Percentiles rank a stretch among this genome's conserved stretches.
Evolutionary conservation across 2,888 invertebrate genomes (phyloP).

Genomic region (Parnassius orleans): DNA sequence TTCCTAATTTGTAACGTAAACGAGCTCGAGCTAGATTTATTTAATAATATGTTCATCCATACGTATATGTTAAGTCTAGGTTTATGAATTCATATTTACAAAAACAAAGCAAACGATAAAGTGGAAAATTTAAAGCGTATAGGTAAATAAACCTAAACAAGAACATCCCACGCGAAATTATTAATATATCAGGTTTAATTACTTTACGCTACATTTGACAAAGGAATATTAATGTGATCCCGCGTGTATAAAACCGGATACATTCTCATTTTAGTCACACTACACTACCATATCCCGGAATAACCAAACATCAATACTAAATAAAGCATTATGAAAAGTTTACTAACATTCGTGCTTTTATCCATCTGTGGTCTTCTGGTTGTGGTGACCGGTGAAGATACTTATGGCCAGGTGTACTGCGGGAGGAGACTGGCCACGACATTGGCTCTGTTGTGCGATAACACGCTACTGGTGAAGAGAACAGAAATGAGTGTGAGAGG

Average conservation of each 20-base stretch:
- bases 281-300: background rate
- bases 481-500: conserved; percentile 5
- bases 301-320: background rate
- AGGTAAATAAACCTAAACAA: no score
- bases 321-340: conserved; percentile 8
- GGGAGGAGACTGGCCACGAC: conserved; percentile 30
- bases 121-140: no score
- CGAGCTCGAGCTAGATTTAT: background rate
- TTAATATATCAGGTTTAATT: background rate
- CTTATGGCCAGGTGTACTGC: conserved; percentile 13
- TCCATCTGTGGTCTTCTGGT: background rate
- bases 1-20: no score
- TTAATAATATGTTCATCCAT: background rate
- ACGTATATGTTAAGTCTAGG: no score
- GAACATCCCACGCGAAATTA: background rate
- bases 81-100: no score
- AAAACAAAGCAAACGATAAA: no score
- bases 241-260: conserved; percentile 7
- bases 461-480: conserved; percentile 28
- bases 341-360: conserved; percentile 1
- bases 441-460: conserved; percentile 31
- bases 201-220: conserved; percentile 3
- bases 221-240: background rate
- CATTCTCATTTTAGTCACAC: background rate
- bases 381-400: conserved; percentile 1